Evolutionary conservation across 92 coral and sea anemone genomes (phyloP).

Genomic region (Parazoanthus swiftii): DNA sequence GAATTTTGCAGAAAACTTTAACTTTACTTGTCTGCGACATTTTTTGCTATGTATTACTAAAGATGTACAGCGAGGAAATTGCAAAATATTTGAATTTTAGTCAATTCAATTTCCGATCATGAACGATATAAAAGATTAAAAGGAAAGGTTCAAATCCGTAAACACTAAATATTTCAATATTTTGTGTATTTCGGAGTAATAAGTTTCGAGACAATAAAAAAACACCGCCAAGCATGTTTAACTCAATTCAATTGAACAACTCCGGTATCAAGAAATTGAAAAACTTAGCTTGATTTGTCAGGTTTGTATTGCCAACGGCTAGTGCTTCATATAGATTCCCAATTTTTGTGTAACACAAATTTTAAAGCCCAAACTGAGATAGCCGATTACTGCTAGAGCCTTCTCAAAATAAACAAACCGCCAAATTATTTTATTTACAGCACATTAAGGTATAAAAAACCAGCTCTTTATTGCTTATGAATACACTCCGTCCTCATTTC

Average conservation of each 20-base stretch:
- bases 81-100: not conserved
- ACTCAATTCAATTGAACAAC: conserved; percentile 19
- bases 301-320: not conserved
- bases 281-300: not conserved
- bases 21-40: not conserved
- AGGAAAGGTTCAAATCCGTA: not conserved
- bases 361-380: not conserved
- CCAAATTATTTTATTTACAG: not conserved
- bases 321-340: not conserved
- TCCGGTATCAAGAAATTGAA: not conserved
- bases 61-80: too few species aligned
- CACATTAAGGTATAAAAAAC: conserved; percentile 15
- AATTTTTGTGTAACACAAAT: not conserved
- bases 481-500: not conserved
- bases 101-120: not conserved
- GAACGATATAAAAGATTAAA: not conserved
- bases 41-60: not conserved
- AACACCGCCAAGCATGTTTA: conserved; percentile 4
- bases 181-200: conserved; percentile 12
- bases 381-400: not conserved
- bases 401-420: conserved; percentile 17
- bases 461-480: not conserved
- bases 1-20: not conserved
- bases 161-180: conserved; percentile 13
- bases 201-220: not conserved